Evolutionary conservation across 1,140 invertebrate species (phyloP), one percentile per base, ranked within the genome.

Genomic region (Anastrepha obliqua): DNA sequence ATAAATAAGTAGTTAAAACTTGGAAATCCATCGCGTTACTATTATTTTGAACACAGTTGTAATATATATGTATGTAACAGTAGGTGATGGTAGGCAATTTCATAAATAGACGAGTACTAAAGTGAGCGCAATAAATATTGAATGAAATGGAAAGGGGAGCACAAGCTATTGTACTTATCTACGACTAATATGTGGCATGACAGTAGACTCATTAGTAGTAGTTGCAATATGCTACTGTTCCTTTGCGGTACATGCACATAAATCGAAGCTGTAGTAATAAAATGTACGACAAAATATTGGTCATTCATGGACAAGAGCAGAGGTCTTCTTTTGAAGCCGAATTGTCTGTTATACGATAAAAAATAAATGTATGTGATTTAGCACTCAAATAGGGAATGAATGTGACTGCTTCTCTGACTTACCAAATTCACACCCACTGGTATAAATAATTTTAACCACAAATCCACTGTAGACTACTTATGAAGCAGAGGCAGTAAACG

Each of bases 221-320:
- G 74, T 81, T 81, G 74, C 74, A 81, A 81, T 81, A 81, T 81
- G 74, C 55, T 81, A 58, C 47, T 4, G 42, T 5, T 15, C 6
- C 15, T 51, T 1, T 17, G 44, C 0, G n/a, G 15, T 47, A 55
- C 2, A 3, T 9, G 6, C 8, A 29, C n/a, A 81, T 81, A 11
- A 55, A 51, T 81, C n/a, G 74, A 81, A 81, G 7, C n/a, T 81
- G 47, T 20, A n/a, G 74, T 20, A 81, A 55, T 81, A 81, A 81
- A 58, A 81, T 81, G 20, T 29, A 20, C 47, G 7, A 81, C 47
- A 42, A 51, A 81, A 81, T 47, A 81, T 55, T n/a, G 51, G n/a
- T 47, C 4, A 20, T 9, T 11, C 29, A 29, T 29, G 55, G 9
- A 81, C 47, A n/a, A 81, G 13, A n/a, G 7, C 20, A 20, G 15